Conservation (phyloP, 2,888 invertebrate species). For the Steinernema hermaphroditum region DNA sequence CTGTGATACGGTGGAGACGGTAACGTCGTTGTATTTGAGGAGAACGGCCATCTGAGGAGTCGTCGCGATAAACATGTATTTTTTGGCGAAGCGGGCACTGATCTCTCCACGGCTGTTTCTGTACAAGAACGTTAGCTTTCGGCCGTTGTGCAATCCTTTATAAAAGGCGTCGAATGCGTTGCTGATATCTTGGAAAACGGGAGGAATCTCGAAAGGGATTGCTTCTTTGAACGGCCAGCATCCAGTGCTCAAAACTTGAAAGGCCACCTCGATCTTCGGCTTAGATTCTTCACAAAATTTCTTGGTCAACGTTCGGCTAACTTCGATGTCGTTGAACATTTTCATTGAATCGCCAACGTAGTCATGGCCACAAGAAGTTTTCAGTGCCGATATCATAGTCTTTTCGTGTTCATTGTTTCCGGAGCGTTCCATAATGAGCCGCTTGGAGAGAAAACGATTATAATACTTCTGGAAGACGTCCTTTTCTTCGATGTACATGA, state of each 20-base stretch:
- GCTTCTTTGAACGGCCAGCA: not conserved
- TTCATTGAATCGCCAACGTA: not conserved
- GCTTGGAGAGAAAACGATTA: not conserved
- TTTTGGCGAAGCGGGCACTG: not conserved
- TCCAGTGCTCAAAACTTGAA: not conserved
- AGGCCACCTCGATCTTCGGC: not conserved
- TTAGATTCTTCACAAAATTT: not conserved
- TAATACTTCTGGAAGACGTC: conserved; percentile 20
- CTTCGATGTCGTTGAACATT: conserved; percentile 6
- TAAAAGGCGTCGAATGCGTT: conserved; percentile 93
- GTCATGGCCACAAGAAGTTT: conserved; percentile 2
- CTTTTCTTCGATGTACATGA: conserved; percentile 67
- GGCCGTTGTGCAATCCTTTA: conserved; percentile 89
- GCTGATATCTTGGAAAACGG: conserved; percentile 75
- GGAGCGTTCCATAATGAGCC: not conserved
- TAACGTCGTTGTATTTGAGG: conserved; percentile 4
- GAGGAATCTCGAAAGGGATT: not conserved
- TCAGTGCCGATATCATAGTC: not conserved
- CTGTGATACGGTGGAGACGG: not conserved
- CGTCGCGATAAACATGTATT: not conserved
- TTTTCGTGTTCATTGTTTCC: not conserved
- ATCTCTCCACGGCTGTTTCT: conserved; percentile 47
- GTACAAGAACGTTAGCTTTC: conserved; percentile 86
- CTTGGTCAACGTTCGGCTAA: not conserved
- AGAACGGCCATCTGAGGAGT: conserved; percentile 1